A percentile compares a stretch with the other conserved stretches of the same genome.
These are phyloP conservation scores for Catocala fraxini DNA, from an alignment of 2,888 invertebrate species.

Conservation along the genomic window DNA sequence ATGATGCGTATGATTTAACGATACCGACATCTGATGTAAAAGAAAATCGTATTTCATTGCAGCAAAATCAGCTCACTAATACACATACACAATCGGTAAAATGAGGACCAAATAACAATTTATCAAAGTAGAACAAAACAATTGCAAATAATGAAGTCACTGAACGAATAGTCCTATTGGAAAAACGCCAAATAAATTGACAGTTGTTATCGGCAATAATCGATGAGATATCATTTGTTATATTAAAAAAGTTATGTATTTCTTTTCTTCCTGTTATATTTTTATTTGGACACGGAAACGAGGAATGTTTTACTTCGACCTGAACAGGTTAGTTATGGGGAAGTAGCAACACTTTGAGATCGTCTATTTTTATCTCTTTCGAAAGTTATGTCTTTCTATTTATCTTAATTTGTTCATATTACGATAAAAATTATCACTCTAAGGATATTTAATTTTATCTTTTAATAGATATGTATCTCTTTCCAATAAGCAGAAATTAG, in stretches of 20 bases:
- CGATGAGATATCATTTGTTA: constrained; percentile 36
- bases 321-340: too few relatives aligned
- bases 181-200: constrained; percentile 42
- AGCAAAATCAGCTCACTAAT: neutral
- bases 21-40: constrained; percentile 1
- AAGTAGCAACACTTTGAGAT: too few relatives aligned
- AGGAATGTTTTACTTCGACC: too few relatives aligned
- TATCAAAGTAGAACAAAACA: constrained; percentile 36
- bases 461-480: too few relatives aligned
- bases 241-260: constrained; percentile 26
- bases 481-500: too few relatives aligned
- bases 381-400: too few relatives aligned
- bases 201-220: constrained; percentile 45
- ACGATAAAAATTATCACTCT: too few relatives aligned
- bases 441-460: too few relatives aligned
- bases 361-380: too few relatives aligned
- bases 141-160: constrained; percentile 23
- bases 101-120: constrained; percentile 36
- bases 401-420: too few relatives aligned
- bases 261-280: constrained; percentile 7
- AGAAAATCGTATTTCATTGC: constrained; percentile 3
- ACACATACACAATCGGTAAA: constrained; percentile 21
- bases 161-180: constrained; percentile 33
- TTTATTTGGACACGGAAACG: neutral
- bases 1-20: constrained; percentile 7